Percentiles rank a stretch among this genome's conserved stretches.
phyloP scores from a whole-genome alignment of 2,888 invertebrate species.

The Cactoblastis cactorum region DNA sequence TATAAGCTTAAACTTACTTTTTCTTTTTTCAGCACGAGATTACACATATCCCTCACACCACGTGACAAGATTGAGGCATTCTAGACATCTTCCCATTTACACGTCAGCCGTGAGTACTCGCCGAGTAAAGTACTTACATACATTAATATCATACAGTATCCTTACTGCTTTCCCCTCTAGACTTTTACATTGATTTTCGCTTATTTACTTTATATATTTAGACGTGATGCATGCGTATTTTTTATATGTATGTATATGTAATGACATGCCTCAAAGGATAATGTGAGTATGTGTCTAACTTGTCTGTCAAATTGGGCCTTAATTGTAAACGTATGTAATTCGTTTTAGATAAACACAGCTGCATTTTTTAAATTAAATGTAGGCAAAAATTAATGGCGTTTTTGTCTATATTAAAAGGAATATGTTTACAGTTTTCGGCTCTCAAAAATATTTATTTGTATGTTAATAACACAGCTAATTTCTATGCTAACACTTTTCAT shows the following conservation, averaged over 20 bases:
- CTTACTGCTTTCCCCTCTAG: conserved; percentile 62
- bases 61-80: conserved; percentile 66
- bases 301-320: neutral
- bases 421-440: neutral
- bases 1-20: no score
- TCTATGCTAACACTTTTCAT: conserved; percentile 17
- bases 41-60: conserved; percentile 53
- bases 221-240: conserved; percentile 43
- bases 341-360: neutral
- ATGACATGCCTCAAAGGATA: conserved; percentile 12
- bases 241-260: conserved; percentile 17
- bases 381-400: no score
- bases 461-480: conserved; percentile 17
- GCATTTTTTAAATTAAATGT: no score
- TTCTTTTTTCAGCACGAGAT: conserved; percentile 58
- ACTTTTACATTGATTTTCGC: conserved; percentile 59
- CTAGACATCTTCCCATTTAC: conserved; percentile 61
- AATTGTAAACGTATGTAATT: conserved; percentile 4
- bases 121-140: conserved; percentile 25
- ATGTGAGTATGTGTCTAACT: conserved; percentile 12
- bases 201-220: conserved; percentile 49
- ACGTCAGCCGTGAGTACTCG: conserved; percentile 60
- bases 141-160: conserved; percentile 35
- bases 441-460: conserved; percentile 3
- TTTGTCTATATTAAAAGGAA: neutral